These are phyloP conservation scores for Chromoteleia sp. DNA, from an alignment of 2,888 invertebrate genomes.

Conservation along the genomic window DNA sequence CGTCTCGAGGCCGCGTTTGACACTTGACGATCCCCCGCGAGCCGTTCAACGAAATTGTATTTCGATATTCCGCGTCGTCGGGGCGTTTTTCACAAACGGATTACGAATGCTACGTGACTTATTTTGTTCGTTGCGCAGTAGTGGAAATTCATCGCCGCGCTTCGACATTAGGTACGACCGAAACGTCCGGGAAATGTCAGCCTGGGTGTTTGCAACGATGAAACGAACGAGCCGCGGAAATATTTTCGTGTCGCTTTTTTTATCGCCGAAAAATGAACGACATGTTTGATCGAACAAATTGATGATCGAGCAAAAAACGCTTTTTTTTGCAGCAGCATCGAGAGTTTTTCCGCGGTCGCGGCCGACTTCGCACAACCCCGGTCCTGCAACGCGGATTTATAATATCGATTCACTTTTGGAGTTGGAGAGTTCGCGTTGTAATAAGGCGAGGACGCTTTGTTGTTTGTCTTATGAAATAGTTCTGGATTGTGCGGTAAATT, in stretches of 20 bases:
- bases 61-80: slow-evolving; percentile 24
- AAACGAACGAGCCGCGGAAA: slow-evolving; percentile 29
- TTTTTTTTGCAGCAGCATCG: too few relatives aligned
- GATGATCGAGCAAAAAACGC: too few relatives aligned
- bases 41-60: slow-evolving; percentile 43
- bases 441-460: not conserved
- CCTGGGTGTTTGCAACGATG: slow-evolving; percentile 21
- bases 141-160: slow-evolving; percentile 44
- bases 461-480: slow-evolving; percentile 2
- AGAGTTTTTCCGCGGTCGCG: too few relatives aligned
- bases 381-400: too few relatives aligned
- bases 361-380: too few relatives aligned
- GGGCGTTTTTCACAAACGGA: slow-evolving; percentile 42
- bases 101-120: slow-evolving; percentile 54
- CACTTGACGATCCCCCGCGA: slow-evolving; percentile 41
- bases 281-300: slow-evolving; percentile 47
- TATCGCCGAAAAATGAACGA: slow-evolving; percentile 29
- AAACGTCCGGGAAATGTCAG: slow-evolving; percentile 42
- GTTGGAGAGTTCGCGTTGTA: not conserved
- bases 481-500: slow-evolving; percentile 13
- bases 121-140: slow-evolving; percentile 26
- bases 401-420: too few relatives aligned
- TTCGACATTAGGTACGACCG: slow-evolving; percentile 24
- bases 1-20: slow-evolving; percentile 30
- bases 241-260: slow-evolving; percentile 23